Base-by-base conservation (phyloP, 2,888 invertebrate species). In the Portevinia maculata region DNA sequence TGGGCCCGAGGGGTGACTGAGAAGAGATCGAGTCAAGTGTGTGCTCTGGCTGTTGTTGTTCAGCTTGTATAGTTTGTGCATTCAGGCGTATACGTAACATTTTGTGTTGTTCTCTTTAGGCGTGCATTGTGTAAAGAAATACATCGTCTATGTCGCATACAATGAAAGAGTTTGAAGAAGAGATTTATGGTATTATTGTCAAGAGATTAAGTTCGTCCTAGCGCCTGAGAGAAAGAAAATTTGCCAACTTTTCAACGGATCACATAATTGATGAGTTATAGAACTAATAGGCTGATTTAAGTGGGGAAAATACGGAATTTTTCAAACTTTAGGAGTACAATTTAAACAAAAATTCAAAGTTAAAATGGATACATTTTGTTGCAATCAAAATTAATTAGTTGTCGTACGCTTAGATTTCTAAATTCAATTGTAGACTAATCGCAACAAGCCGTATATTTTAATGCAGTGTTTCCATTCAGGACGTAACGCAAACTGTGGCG, bases 81-180 rank as follows among this genome's bases (percentile, higher is more conserved):
- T 65, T 34, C 5, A n/a, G 67, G 67, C 79, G 73, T 79, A 73
- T 79, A 67, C 73, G 60, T 74, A 69, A 64, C 57, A 34, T 71
- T 60, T 78, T 62, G n/a, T 41, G 48, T 44, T 46, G 44, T 46
- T n/a, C 3, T 64, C 28, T 19, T 53, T 44, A 37, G 17, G 28
- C 37, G 60, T 62, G 55, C 32, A 55, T 69, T 76, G 53, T 69
- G 44, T 24, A 30, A n/a, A 21, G 24, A 17, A 21, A 46, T 7
- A 21, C 17, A 41, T 19, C 11, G n/a, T 34, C 9, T 17, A 5
- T 8, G 24, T 15, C 15, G 46, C 39, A 37, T 39, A 60, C 46
- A 67, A 67, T 48, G 15, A 19, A 9, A 59, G 46, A 41, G 32
- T 60, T 4, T 24, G 24, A 5, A 2, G 21, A 19, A 69, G 60